Evolutionary conservation across 2,797 vertebrate genomes (phyloP), one percentile per base, ranked within the genome.

Genomic region (Alfaro cultratus): DNA sequence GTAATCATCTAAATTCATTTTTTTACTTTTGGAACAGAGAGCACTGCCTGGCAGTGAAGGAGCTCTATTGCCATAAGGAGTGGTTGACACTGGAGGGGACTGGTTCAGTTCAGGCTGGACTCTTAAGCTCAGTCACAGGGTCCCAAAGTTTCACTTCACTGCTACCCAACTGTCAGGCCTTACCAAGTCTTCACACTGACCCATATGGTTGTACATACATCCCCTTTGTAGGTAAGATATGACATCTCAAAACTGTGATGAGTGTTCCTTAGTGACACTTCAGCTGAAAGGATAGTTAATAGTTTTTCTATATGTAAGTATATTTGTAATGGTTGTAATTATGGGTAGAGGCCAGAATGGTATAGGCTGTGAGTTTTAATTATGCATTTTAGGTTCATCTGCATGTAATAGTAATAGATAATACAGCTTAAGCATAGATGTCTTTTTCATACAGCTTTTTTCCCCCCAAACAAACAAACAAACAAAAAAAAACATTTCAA

Each of bases 61-160:
- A 99, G 91, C 94, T 99, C 75, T 99, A 98, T 95, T 99, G 98
- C 92, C 97, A 97, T 87, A 97, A 96, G 87, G 98, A 99, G 91
- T 98, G 97, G 97, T 90, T 95, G 62, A 88, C 90, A 1, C 92
- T 97, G 77, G 96, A 97, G 85, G 95, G 96, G 87, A 96, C 83
- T 45, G 60, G 74, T 7, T 86, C 89, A 9, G 64, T 83, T 43
- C 91, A 90, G 94, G 79, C 93, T 79, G 96, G 95, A 16, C 92
- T 96, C 89, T 94, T 95, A 79, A 94, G 95, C 80, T 91, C 96
- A 0, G 89, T 94, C 16, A 55, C 84, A 16, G 83, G 89, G 13
- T 81, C 85, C 10, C 79, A 81, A 23, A 29, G 74, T 51, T 75
- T 82, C 8, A 49, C 4, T 31, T 89, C 89, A n/a, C 83, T 86